These are phyloP conservation scores for Emydocephalus ijimae DNA, from an alignment of 2,113 vertebrate species.

Conservation along the genomic window DNA sequence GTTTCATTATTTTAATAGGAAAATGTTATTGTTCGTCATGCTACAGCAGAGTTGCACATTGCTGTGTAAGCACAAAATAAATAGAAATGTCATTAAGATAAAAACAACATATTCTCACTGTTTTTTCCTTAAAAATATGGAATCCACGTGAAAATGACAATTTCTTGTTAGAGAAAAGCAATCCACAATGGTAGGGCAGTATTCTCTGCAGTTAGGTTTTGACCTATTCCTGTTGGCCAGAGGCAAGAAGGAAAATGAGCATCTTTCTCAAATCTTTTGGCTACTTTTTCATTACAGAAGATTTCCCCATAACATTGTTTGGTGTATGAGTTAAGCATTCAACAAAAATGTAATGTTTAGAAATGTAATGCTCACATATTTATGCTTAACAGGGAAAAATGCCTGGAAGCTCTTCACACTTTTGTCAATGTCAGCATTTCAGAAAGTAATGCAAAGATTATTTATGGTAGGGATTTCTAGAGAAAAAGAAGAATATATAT, in stretches of 20 bases:
- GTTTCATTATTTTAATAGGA: conserved; percentile 17
- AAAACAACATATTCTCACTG: conserved; percentile 69
- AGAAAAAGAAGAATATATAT: neutral
- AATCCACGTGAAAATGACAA: conserved; percentile 62
- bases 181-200: conserved; percentile 59
- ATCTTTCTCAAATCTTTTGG: conserved; percentile 59
- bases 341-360: conserved; percentile 49
- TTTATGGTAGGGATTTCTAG: conserved; percentile 9
- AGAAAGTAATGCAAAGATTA: conserved; percentile 15
- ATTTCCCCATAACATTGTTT: conserved; percentile 48
- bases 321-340: conserved; percentile 43
- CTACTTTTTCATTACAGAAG: conserved; percentile 48
- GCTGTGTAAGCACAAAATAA: conserved; percentile 65
- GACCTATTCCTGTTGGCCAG: conserved; percentile 65
- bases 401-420: conserved; percentile 11
- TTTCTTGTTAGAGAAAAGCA: conserved; percentile 67
- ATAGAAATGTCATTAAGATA: conserved; percentile 64
- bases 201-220: conserved; percentile 61
- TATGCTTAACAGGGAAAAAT: conserved; percentile 5
- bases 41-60: conserved; percentile 38
- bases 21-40: conserved; percentile 55
- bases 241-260: conserved; percentile 65
- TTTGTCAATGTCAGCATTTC: conserved; percentile 21
- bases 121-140: conserved; percentile 71
- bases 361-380: conserved; percentile 52